Evolutionary conservation across 2,888 invertebrate species (phyloP).

Genomic region (Blastobasis lacticolella): DNA sequence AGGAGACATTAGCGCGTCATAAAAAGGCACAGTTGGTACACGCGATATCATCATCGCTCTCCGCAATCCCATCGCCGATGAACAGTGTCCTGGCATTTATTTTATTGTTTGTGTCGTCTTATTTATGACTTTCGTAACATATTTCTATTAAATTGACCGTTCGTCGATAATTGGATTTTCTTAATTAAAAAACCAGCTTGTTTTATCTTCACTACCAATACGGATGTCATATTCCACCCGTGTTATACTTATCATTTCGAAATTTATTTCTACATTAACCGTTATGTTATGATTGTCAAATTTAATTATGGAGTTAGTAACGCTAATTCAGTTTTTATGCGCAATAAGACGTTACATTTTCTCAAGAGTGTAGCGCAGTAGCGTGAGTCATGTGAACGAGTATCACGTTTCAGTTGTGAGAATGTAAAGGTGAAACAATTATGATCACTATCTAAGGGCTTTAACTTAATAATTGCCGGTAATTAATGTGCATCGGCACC

Average conservation of each 20-base stretch:
- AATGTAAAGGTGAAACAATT: slow-evolving; percentile 41
- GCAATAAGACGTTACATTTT: background rate
- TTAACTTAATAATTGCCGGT: slow-evolving; percentile 44
- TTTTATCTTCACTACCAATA: too few species aligned
- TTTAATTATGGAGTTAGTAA: background rate
- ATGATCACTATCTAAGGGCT: slow-evolving; percentile 38
- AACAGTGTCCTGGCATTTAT: slow-evolving; percentile 3
- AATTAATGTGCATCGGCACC: slow-evolving; percentile 32
- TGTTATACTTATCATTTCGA: too few species aligned
- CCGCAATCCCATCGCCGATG: slow-evolving; percentile 23
- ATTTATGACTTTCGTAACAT: too few species aligned
- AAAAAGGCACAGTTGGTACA: slow-evolving; percentile 30
- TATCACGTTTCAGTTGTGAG: slow-evolving; percentile 15
- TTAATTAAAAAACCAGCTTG: too few species aligned
- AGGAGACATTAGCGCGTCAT: slow-evolving; percentile 26
- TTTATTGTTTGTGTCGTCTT: too few species aligned
- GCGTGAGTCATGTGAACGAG: slow-evolving; percentile 23
- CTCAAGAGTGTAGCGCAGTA: slow-evolving; percentile 8
- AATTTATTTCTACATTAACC: too few species aligned
- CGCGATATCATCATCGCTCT: slow-evolving; percentile 27
- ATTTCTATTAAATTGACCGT: too few species aligned
- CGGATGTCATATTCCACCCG: too few species aligned
- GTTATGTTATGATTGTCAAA: too few species aligned
- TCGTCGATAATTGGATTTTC: too few species aligned
- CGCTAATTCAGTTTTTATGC: background rate